A percentile compares a stretch with the other conserved stretches of the same genome.
Evolutionary conservation across 2,113 vertebrate species (phyloP).

Genomic region (Notarius lentiginosus): DNA sequence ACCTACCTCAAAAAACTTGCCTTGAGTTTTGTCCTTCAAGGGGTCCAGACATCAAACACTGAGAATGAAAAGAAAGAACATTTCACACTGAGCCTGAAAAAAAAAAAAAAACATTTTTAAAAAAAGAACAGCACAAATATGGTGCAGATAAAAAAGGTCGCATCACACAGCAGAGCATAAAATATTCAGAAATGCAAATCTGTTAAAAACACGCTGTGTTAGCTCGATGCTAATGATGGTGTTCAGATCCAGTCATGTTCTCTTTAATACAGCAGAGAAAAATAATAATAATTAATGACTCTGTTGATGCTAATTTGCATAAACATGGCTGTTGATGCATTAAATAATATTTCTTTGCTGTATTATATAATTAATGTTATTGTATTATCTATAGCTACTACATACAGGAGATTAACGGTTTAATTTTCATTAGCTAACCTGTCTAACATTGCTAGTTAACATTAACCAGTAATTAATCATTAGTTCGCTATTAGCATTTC

Average conservation of each 20-base stretch:
- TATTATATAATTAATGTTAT: not conserved
- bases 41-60: not conserved
- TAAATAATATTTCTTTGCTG: too few relatives aligned
- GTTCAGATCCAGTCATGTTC: not conserved
- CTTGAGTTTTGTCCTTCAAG: not conserved
- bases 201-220: not conserved
- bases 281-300: not conserved
- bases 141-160: too few relatives aligned
- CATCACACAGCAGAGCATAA: not conserved
- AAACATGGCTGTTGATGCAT: too few relatives aligned
- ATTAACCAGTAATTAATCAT: not conserved
- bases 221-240: not conserved
- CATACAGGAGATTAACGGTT: not conserved
- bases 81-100: not conserved
- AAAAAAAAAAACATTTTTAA: not conserved
- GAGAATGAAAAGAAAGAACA: not conserved
- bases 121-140: not conserved
- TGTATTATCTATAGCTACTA: not conserved
- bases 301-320: not conserved
- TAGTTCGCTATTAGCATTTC: not conserved
- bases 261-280: not conserved
- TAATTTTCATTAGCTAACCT: not conserved
- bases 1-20: not conserved
- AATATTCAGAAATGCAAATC: slow-evolving; percentile 21
- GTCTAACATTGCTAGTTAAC: not conserved